Conservation (phyloP, 2,888 invertebrate genomes). For the Brachyopa scutellaris region DNA sequence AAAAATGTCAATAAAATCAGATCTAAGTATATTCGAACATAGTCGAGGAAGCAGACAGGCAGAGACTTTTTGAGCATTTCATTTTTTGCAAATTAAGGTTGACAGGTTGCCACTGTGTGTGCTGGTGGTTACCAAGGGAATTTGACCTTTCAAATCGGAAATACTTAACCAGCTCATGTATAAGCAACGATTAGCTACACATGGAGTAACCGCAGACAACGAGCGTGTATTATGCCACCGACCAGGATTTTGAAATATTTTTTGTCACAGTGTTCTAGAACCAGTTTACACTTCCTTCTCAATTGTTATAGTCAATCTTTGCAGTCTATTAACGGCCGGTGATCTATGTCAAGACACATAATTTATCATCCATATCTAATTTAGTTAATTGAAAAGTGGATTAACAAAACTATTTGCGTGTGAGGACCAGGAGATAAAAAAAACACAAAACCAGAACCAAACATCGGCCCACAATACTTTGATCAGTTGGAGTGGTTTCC, state of each 20-base stretch:
- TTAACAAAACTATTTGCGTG: conserved; percentile 25
- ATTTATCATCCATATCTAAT: conserved; percentile 61
- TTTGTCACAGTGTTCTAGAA: conserved; percentile 14
- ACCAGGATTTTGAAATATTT: conserved; percentile 56
- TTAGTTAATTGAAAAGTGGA: conserved; percentile 45
- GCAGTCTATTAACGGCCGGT: conserved; percentile 56
- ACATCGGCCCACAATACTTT: conserved; percentile 33
- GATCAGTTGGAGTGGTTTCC: conserved; percentile 37
- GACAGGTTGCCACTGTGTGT: conserved; percentile 48
- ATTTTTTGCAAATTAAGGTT: conserved; percentile 51
- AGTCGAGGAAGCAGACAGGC: conserved; percentile 31
- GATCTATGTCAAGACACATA: conserved; percentile 59
- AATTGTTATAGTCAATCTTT: conserved; percentile 26
- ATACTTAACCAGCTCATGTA: conserved; percentile 47
- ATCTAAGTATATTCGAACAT: conserved; percentile 10
- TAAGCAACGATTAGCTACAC: conserved; percentile 27
- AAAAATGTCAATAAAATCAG: conserved; percentile 53
- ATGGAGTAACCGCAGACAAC: conserved; percentile 49
- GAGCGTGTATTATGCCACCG: conserved; percentile 9
- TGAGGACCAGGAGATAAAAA: conserved; percentile 20
- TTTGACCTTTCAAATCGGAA: conserved; percentile 70
- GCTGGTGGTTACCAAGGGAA: conserved; percentile 28
- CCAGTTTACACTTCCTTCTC: conserved; percentile 63
- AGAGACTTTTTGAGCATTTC: conserved; percentile 2
- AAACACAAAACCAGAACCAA: not conserved